Evolutionary conservation across 2,797 vertebrate species (phyloP).

Genomic region (Malacoctenus gilli): DNA sequence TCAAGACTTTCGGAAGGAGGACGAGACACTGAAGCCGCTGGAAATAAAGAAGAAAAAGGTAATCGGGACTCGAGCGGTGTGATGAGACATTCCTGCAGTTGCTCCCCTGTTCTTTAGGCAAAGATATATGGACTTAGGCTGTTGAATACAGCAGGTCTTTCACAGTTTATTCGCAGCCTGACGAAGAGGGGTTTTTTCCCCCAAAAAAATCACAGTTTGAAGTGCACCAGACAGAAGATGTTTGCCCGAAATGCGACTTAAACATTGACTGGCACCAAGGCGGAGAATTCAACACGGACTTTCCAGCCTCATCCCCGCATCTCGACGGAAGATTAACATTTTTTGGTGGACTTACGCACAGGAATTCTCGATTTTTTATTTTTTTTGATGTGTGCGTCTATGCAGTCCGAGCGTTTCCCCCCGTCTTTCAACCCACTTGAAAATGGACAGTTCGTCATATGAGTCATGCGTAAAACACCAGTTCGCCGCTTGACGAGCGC

Average conservation of each 20-base stretch:
- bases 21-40: conserved; percentile 63
- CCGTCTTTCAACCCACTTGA: conserved; percentile 41
- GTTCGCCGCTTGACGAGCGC: conserved; percentile 67
- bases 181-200: conserved; percentile 57
- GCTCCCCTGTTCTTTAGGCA: conserved; percentile 50
- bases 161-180: conserved; percentile 47
- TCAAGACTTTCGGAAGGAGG: conserved; percentile 59
- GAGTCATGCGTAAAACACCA: conserved; percentile 56
- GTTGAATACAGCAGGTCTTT: conserved; percentile 67
- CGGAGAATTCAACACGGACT: conserved; percentile 63
- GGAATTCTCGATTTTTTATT: conserved; percentile 57
- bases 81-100: conserved; percentile 65
- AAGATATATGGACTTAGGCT: conserved; percentile 66
- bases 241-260: conserved; percentile 60
- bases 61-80: conserved; percentile 71
- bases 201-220: conserved; percentile 38
- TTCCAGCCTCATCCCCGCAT: conserved; percentile 53
- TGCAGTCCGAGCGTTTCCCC: conserved; percentile 24
- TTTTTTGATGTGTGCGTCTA: no score
- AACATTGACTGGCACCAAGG: conserved; percentile 55
- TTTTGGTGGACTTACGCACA: conserved; percentile 61
- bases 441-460: conserved; percentile 75
- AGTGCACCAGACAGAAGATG: no score
- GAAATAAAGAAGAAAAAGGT: conserved; percentile 63
- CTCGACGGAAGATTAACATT: conserved; percentile 47